A percentile compares a stretch with the other conserved stretches of the same genome.
phyloP scores from a whole-genome alignment of 1,140 invertebrate genomes.

The Drosophila novamexicana region DNA sequence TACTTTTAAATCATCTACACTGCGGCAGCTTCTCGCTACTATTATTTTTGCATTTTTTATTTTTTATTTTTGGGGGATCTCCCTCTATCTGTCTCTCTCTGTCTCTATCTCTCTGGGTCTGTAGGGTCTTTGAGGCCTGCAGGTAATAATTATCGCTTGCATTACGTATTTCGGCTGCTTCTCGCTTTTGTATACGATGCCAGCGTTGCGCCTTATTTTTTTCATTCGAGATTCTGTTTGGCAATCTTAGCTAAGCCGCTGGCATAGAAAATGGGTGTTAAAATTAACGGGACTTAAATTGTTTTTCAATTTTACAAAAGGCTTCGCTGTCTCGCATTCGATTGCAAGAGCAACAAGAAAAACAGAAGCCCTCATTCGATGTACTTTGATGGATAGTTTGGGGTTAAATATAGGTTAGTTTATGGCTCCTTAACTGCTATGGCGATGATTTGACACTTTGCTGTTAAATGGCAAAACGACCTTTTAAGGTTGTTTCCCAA shows the following conservation, averaged over 20 bases:
- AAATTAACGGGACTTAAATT: slow-evolving; percentile 80
- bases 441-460: slow-evolving; percentile 79
- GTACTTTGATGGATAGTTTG: slow-evolving; percentile 76
- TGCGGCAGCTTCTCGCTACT: slow-evolving; percentile 56
- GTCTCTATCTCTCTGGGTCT: slow-evolving; percentile 1
- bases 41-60: slow-evolving; percentile 24
- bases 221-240: slow-evolving; percentile 33
- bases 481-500: slow-evolving; percentile 79
- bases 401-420: slow-evolving; percentile 80
- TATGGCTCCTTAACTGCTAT: slow-evolving; percentile 63
- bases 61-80: slow-evolving; percentile 9
- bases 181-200: slow-evolving; percentile 73
- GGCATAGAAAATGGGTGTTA: slow-evolving; percentile 79
- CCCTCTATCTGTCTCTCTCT: slow-evolving; percentile 15
- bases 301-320: slow-evolving; percentile 76
- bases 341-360: slow-evolving; percentile 53
- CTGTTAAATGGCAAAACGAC: slow-evolving; percentile 61
- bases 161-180: slow-evolving; percentile 77
- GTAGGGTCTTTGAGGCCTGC: slow-evolving; percentile 47
- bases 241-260: slow-evolving; percentile 65
- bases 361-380: slow-evolving; percentile 53
- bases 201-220: slow-evolving; percentile 30
- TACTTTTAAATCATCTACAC: slow-evolving; percentile 75
- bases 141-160: slow-evolving; percentile 82
- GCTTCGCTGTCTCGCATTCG: slow-evolving; percentile 31